Percentiles rank a stretch among this genome's conserved stretches.
These are phyloP conservation scores for Kradibia gibbosae DNA, from an alignment of 1,140 invertebrate species.

Conservation along the genomic window DNA sequence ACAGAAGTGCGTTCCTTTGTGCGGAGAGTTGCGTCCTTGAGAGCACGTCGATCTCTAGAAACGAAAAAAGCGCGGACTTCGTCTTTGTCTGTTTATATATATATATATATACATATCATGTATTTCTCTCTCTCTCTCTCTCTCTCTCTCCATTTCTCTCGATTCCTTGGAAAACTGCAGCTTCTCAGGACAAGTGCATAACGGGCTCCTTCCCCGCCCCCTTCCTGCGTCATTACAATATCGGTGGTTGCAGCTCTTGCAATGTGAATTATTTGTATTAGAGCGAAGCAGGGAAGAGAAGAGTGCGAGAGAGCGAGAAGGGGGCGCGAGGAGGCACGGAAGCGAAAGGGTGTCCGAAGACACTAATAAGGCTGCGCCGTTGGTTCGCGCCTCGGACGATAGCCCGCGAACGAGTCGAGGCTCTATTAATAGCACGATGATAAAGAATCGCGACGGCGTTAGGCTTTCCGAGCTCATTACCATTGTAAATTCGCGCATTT, in stretches of 20 bases:
- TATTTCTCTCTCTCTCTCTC: too few species aligned
- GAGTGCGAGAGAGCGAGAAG: not conserved
- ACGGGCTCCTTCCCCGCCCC: not conserved
- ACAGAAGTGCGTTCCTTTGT: not conserved
- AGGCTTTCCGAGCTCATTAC: slow-evolving; percentile 22
- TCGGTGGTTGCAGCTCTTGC: not conserved
- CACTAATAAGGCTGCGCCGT: slow-evolving; percentile 37
- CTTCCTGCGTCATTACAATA: not conserved
- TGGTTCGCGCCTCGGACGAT: slow-evolving; percentile 3
- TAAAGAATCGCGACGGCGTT: not conserved
- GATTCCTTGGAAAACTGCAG: not conserved
- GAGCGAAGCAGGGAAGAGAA: too few species aligned
- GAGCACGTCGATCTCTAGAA: not conserved
- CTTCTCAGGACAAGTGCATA: not conserved
- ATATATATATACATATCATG: too few species aligned
- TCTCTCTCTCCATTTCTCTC: too few species aligned
- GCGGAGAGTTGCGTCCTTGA: not conserved
- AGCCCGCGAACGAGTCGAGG: not conserved
- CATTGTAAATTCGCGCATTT: slow-evolving; percentile 40
- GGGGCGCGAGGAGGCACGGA: not conserved
- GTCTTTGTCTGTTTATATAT: too few species aligned
- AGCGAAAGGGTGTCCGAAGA: not conserved
- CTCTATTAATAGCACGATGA: slow-evolving; percentile 41
- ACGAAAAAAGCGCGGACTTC: not conserved
- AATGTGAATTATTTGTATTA: not conserved